Conservation (phyloP, 2,797 vertebrate species). For the Pyrocephalus nanus region DNA sequence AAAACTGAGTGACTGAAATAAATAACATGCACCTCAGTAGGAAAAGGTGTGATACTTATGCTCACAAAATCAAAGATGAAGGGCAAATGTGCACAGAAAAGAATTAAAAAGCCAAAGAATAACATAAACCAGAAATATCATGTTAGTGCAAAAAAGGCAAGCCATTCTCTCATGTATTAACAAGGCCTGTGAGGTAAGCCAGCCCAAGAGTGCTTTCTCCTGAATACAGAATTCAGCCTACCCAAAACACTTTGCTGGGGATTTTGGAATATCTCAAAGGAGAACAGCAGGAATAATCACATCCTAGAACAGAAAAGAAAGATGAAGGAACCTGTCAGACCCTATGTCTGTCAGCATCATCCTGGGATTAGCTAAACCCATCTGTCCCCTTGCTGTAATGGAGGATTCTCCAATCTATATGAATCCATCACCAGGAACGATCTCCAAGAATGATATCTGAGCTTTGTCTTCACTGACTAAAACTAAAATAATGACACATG, state of each 20-base stretch:
- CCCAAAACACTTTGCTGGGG: neutral
- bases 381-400: neutral
- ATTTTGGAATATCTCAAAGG: neutral
- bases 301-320: neutral
- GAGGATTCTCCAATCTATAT: neutral
- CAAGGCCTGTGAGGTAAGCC: neutral
- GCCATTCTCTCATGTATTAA: neutral
- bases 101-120: neutral
- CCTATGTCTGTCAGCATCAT: neutral
- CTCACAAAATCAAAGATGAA: neutral
- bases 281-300: neutral
- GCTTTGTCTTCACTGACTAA: neutral
- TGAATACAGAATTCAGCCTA: neutral
- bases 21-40: neutral
- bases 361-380: neutral
- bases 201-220: neutral
- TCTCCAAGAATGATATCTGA: neutral
- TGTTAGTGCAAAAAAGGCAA: neutral
- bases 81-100: neutral
- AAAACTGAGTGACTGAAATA: neutral
- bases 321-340: neutral
- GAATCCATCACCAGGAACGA: neutral
- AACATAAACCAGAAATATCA: neutral
- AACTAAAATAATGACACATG: neutral
- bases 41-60: neutral